phyloP scores from a whole-genome alignment of 2,888 invertebrate species.

The Lingula anatina region DNA sequence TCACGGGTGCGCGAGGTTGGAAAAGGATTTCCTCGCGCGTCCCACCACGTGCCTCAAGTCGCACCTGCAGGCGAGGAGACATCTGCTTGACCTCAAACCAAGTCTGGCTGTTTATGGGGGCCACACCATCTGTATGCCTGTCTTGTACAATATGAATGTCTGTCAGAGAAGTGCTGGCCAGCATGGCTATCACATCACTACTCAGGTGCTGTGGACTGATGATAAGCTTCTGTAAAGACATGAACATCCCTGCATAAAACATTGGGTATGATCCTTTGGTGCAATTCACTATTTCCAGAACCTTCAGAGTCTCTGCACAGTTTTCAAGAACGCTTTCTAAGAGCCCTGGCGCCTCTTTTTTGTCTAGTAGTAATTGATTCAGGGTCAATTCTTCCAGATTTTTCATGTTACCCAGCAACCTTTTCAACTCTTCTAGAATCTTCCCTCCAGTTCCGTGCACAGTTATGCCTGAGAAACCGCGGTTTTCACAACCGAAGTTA shows the following conservation, averaged over 20 bases:
- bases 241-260: conserved; percentile 70
- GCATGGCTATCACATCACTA: conserved; percentile 65
- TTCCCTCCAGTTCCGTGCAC: conserved; percentile 73
- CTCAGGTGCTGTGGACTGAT: conserved; percentile 64
- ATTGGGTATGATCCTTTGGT: conserved; percentile 67
- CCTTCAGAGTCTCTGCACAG: conserved; percentile 62
- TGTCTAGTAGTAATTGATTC: conserved; percentile 67
- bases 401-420: conserved; percentile 64
- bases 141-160: conserved; percentile 73
- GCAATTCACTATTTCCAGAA: conserved; percentile 68
- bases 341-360: conserved; percentile 63
- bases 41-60: conserved; percentile 63
- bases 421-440: conserved; percentile 44
- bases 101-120: conserved; percentile 38
- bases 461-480: conserved; percentile 23
- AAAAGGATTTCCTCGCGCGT: conserved; percentile 55
- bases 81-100: conserved; percentile 59
- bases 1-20: conserved; percentile 67
- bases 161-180: conserved; percentile 61
- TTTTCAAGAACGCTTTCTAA: conserved; percentile 64
- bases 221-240: conserved; percentile 63
- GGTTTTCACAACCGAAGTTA: conserved; percentile 62
- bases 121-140: conserved; percentile 42
- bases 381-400: conserved; percentile 64
- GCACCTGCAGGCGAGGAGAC: conserved; percentile 64